Conservation (phyloP, 2,113 vertebrate species). For the Calypte anna region DNA sequence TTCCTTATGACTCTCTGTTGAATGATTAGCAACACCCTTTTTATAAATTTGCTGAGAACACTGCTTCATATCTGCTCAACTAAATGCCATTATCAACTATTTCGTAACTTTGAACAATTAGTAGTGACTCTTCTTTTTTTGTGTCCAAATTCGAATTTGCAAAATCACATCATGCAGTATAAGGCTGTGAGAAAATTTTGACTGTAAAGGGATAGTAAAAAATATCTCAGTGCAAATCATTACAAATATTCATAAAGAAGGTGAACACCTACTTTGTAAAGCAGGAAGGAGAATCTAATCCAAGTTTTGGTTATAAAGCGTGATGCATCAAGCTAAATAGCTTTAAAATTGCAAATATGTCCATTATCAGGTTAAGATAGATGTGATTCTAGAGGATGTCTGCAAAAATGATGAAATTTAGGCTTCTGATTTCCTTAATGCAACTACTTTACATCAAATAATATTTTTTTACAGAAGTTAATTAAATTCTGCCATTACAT, state of each 20-base stretch:
- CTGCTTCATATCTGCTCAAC: slow-evolving; percentile 1
- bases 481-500: neutral
- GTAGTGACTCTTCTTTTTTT: slow-evolving; percentile 19
- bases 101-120: slow-evolving; percentile 60
- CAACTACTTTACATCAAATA: neutral
- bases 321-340: neutral
- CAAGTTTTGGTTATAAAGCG: neutral
- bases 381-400: neutral
- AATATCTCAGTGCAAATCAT: slow-evolving; percentile 6
- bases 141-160: slow-evolving; percentile 41
- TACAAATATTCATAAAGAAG: slow-evolving; percentile 36
- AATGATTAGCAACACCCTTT: neutral
- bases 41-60: neutral
- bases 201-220: slow-evolving; percentile 33
- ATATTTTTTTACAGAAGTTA: neutral
- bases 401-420: neutral
- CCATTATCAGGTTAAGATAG: neutral
- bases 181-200: slow-evolving; percentile 54
- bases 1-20: neutral
- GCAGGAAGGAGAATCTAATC: neutral
- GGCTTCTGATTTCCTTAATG: neutral
- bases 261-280: neutral
- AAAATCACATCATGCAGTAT: slow-evolving; percentile 58
- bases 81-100: slow-evolving; percentile 43
- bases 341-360: neutral